A percentile compares a stretch with the other conserved stretches of the same genome.
These are phyloP conservation scores for Neolamprologus toae DNA, from an alignment of 2,113 vertebrate species.

Conservation along the genomic window DNA sequence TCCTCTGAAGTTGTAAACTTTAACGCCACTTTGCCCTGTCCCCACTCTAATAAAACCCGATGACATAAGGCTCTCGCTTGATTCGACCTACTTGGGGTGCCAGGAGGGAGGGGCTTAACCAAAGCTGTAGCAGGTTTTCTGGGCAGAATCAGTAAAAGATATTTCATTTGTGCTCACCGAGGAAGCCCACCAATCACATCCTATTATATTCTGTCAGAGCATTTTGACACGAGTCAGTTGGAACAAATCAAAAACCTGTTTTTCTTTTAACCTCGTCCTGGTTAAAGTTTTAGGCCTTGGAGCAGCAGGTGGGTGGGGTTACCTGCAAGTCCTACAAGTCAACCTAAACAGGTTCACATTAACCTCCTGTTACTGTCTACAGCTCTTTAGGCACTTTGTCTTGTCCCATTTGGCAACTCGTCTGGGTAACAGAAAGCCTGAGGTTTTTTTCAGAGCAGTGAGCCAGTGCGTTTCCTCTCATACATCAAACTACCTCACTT, in stretches of 20 bases:
- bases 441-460: background rate
- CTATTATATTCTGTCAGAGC: background rate
- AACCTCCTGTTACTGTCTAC: background rate
- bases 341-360: background rate
- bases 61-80: background rate
- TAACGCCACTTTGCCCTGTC: background rate
- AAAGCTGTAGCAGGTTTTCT: background rate
- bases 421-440: background rate
- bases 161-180: background rate
- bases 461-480: background rate
- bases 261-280: background rate
- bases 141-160: background rate
- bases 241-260: background rate
- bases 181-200: background rate
- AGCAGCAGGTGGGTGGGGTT: background rate
- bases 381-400: background rate
- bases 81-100: background rate
- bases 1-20: conserved; percentile 34
- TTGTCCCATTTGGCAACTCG: background rate
- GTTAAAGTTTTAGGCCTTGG: background rate
- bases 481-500: background rate
- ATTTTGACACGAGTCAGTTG: background rate
- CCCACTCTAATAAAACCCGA: background rate
- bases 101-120: conserved; percentile 20
- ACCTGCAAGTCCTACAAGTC: background rate